A percentile compares a stretch with the other conserved stretches of the same genome.
Conservation (phyloP, 2,113 vertebrate species). For the Erinaceus europaeus region DNA sequence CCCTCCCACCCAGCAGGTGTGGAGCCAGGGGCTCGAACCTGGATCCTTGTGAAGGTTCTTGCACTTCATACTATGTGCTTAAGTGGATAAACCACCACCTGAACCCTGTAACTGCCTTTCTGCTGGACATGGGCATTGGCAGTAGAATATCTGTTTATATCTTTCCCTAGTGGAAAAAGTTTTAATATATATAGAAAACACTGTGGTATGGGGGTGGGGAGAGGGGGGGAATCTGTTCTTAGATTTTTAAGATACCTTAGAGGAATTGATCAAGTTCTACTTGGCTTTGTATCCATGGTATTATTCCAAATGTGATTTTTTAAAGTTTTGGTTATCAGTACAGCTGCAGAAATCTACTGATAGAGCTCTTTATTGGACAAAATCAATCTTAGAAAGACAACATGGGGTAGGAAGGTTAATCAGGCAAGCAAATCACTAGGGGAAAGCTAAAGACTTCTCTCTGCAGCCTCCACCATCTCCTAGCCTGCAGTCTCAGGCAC, state of each 20-base stretch:
- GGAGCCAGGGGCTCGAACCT: too few species aligned
- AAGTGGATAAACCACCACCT: too few species aligned
- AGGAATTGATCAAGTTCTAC: background rate
- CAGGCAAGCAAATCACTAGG: background rate
- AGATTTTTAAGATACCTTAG: background rate
- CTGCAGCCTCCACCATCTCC: background rate
- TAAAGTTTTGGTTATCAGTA: background rate
- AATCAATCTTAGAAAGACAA: slow-evolving; percentile 23
- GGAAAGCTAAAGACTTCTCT: background rate
- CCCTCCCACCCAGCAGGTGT: too few species aligned
- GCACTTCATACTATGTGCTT: too few species aligned
- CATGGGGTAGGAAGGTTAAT: background rate
- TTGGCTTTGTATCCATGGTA: background rate
- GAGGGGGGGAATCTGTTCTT: background rate
- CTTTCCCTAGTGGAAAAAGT: too few species aligned
- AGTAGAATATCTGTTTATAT: too few species aligned
- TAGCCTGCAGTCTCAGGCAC: background rate
- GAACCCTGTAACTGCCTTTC: too few species aligned
- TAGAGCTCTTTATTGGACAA: slow-evolving; percentile 60
- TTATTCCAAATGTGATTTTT: background rate
- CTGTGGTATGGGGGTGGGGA: too few species aligned
- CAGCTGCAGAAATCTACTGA: background rate
- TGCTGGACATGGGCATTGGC: too few species aligned
- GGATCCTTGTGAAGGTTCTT: too few species aligned
- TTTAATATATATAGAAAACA: background rate